These are phyloP conservation scores for Iselma pallidipennis DNA, from an alignment of 2,888 invertebrate genomes.

Conservation along the genomic window DNA sequence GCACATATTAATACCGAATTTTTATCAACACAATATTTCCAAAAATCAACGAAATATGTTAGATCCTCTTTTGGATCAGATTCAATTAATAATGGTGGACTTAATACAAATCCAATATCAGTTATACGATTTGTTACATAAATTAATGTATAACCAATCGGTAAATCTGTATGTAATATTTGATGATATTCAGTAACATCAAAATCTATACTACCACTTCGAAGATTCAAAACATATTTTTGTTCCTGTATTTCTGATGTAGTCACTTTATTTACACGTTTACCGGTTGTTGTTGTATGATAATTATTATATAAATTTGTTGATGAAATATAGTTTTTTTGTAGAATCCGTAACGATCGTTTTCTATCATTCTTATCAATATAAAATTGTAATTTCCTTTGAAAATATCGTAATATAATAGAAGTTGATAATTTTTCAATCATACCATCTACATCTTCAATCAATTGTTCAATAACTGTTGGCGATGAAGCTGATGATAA, in stretches of 20 bases:
- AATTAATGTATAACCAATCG: conserved; percentile 36
- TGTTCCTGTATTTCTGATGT: background rate
- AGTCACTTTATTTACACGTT: conserved; percentile 25
- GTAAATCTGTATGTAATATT: conserved; percentile 25
- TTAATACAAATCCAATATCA: conserved; percentile 33
- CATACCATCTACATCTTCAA: conserved; percentile 40
- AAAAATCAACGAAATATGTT: conserved; percentile 40
- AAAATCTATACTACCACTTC: conserved; percentile 18
- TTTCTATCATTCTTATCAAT: conserved; percentile 35
- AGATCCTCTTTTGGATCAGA: conserved; percentile 34
- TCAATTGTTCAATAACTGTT: conserved; percentile 29
- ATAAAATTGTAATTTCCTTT: conserved; percentile 36
- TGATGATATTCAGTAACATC: conserved; percentile 29
- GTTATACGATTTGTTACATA: conserved; percentile 36
- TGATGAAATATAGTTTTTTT: conserved; percentile 29
- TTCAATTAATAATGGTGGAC: conserved; percentile 30
- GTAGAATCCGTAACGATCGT: conserved; percentile 32
- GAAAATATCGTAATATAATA: conserved; percentile 30
- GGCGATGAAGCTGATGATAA: conserved; percentile 13
- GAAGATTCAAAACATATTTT: background rate
- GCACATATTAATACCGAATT: conserved; percentile 44
- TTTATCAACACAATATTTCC: conserved; percentile 43
- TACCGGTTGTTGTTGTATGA: conserved; percentile 31
- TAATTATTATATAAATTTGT: conserved; percentile 29
- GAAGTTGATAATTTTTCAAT: conserved; percentile 32